Percentiles rank a stretch among this genome's conserved stretches.
These are phyloP conservation scores for Neopipo cinnamomea DNA, from an alignment of 2,113 vertebrate species.

Conservation along the genomic window DNA sequence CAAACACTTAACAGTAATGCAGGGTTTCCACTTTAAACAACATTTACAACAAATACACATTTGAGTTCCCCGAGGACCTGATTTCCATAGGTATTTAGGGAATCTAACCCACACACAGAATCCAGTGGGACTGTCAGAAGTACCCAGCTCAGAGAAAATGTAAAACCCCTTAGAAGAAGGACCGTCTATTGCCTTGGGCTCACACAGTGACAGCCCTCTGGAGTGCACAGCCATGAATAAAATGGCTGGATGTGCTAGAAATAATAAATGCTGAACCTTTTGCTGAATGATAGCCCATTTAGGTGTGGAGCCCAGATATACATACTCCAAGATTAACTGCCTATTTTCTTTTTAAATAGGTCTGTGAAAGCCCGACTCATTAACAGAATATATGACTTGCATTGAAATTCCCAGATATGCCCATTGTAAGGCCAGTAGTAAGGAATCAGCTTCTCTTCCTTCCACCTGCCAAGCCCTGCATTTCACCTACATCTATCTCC, in stretches of 20 bases:
- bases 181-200: neutral
- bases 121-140: neutral
- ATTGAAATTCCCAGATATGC: neutral
- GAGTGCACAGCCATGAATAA: neutral
- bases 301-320: conserved; percentile 14
- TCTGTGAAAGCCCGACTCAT: conserved; percentile 1
- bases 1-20: neutral
- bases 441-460: neutral
- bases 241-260: conserved; percentile 28
- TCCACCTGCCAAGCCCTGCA: neutral
- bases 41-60: neutral
- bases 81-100: neutral
- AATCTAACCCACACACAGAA: neutral
- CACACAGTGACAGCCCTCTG: neutral
- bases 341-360: conserved; percentile 41
- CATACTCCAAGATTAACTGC: conserved; percentile 8
- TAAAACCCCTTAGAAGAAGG: neutral
- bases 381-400: neutral
- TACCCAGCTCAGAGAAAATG: neutral
- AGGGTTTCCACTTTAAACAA: conserved; percentile 1
- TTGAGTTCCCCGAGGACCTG: neutral
- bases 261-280: conserved; percentile 26
- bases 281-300: conserved; percentile 12
- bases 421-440: neutral
- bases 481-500: neutral